Evolutionary conservation across 2,113 vertebrate genomes (phyloP), one percentile per base, ranked within the genome.

Genomic region (Peromyscus californicus): DNA sequence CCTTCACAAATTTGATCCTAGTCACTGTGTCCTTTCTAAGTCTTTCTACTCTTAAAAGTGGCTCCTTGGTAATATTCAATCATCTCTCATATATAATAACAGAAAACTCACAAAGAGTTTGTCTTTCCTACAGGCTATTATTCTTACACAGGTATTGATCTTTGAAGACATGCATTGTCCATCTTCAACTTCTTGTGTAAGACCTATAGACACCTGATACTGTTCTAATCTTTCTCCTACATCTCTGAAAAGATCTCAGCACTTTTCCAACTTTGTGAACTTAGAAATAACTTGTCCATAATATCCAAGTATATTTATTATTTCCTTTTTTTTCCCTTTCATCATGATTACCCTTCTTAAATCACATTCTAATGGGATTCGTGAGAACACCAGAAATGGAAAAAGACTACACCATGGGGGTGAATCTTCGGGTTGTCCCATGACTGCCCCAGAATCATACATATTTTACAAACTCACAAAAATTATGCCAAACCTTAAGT

Each of bases 151-250:
- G 39, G 1, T 69, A 1, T 79, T 61, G 39, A 31, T 19, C 59
- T 36, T 48, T 48, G 13, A 48, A 17, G n/a, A 29, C 2, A 57
- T 9, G 5, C 22, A 11, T 1, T 57, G 22, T 2, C n/a, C 6
- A 15, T 93, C 26, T 89, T 93, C 33, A 36, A 54, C 3, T 89
- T 59, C 12, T 65, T 33, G 0, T 19, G 7, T 39, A 10, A 45
- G 11, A 31, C 3, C 3, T 22, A 13, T 2, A 4, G 1, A 26
- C 10, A 54, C 13, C 22, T 5, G 33, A 4, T 16, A 69, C 7
- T 51, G 15, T 45, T n/a, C 29, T 7, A n/a, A 8, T 57, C 36
- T 36, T 84, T 85, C 31, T n/a, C 3, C 17, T 4, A 33, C 22
- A 31, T 51, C 11, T 59, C 65, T 8, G 1, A 31, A 70, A 75